Conservation (phyloP, 1,140 invertebrate species). For the Drosophila kanapiae region DNA sequence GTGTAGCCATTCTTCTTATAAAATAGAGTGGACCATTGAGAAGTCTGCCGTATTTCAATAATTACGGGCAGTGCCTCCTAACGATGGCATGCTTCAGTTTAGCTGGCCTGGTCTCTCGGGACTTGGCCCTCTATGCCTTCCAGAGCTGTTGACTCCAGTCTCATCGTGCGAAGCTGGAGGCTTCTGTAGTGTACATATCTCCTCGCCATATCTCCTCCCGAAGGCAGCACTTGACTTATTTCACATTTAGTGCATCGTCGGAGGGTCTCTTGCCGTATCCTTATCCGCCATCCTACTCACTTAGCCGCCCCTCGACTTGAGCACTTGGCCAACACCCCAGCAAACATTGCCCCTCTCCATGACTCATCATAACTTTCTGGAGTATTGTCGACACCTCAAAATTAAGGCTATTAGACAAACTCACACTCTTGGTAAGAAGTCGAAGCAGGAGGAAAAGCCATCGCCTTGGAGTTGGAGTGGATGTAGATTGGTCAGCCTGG, state of each 20-base stretch:
- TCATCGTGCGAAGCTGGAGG: background rate
- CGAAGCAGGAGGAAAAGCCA: background rate
- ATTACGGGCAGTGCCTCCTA: conserved; percentile 8
- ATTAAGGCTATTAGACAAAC: conserved; percentile 64
- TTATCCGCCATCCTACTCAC: conserved; percentile 4
- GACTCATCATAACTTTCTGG: conserved; percentile 56
- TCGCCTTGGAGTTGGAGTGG: conserved; percentile 32
- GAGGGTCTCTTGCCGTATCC: conserved; percentile 3
- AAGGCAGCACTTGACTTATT: conserved; percentile 59
- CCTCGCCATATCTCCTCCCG: conserved; percentile 5
- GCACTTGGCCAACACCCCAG: conserved; percentile 41
- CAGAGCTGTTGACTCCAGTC: background rate
- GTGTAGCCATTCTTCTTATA: background rate
- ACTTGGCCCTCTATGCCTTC: background rate
- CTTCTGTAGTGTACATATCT: background rate
- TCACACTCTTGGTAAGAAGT: conserved; percentile 10
- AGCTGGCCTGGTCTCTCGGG: background rate
- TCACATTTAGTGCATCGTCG: conserved; percentile 30
- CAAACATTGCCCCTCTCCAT: conserved; percentile 20
- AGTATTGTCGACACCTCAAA: conserved; percentile 70
- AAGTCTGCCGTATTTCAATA: conserved; percentile 15
- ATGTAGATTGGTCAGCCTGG: conserved; percentile 49
- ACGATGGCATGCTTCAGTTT: conserved; percentile 22
- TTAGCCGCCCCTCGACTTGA: conserved; percentile 27
- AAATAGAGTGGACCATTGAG: background rate